Conservation (phyloP, 2,113 vertebrate genomes). For the Sebastes fasciatus region DNA sequence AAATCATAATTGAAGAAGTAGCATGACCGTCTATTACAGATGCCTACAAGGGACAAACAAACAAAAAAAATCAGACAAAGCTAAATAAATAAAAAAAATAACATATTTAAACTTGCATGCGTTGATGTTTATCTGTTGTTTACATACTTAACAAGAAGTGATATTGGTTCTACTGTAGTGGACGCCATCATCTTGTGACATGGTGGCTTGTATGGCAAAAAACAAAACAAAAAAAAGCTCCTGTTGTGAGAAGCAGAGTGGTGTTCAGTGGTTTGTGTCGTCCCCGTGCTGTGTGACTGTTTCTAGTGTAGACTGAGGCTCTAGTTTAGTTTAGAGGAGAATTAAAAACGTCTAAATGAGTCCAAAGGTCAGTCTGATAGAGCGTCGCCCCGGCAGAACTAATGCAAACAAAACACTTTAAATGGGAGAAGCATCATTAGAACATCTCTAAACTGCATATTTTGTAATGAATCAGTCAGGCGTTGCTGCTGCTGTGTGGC, state of each 20-base stretch:
- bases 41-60: conserved; percentile 52
- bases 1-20: conserved; percentile 81
- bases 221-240: neutral
- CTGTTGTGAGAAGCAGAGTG: conserved; percentile 88
- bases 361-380: conserved; percentile 50
- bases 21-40: conserved; percentile 90
- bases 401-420: conserved; percentile 15
- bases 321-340: conserved; percentile 86
- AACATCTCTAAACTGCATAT: conserved; percentile 7
- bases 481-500: too few species aligned
- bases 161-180: conserved; percentile 90
- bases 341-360: conserved; percentile 20
- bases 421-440: neutral
- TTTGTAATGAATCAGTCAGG: conserved; percentile 12
- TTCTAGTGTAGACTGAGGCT: conserved; percentile 89
- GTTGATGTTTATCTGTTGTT: conserved; percentile 92
- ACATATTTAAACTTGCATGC: conserved; percentile 95
- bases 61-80: conserved; percentile 55
- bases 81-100: conserved; percentile 53
- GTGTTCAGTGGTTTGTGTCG: conserved; percentile 94
- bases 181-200: conserved; percentile 88
- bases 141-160: conserved; percentile 91
- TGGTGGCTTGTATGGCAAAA: conserved; percentile 86
- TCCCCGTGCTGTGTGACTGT: conserved; percentile 92
- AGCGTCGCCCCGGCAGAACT: conserved; percentile 30